Percentiles rank a stretch among this genome's conserved stretches.
Conservation (phyloP, 2,888 invertebrate species). For the Dinocampus coccinellae region DNA sequence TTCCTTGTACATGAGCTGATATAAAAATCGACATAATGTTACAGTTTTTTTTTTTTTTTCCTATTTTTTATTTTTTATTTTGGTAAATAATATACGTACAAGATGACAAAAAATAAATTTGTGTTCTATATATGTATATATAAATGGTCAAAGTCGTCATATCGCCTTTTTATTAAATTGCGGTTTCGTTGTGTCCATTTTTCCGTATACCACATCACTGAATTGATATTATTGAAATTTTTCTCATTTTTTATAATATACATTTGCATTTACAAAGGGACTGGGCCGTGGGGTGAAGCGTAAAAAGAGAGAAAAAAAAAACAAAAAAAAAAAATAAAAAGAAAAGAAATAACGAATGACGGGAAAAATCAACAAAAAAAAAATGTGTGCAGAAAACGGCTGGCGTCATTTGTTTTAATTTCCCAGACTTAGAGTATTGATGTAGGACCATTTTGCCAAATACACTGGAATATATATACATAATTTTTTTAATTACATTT, state of each 20-base stretch:
- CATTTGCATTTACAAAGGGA: conserved; percentile 1
- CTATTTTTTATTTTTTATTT: background rate
- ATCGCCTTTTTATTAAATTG: background rate
- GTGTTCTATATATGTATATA: background rate
- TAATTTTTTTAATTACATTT: too few relatives aligned
- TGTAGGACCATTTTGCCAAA: conserved; percentile 44
- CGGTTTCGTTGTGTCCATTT: background rate
- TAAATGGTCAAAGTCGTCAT: background rate
- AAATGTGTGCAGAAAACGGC: conserved; percentile 55
- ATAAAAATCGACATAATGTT: background rate
- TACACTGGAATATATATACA: conserved; percentile 11
- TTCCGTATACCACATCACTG: background rate
- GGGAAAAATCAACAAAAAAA: conserved; percentile 43
- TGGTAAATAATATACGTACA: background rate
- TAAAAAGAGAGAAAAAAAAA: too few relatives aligned
- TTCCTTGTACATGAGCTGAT: background rate
- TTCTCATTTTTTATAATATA: background rate
- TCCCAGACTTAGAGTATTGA: conserved; percentile 53
- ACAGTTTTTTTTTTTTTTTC: too few relatives aligned
- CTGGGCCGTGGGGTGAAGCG: background rate
- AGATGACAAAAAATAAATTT: background rate
- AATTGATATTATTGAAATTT: conserved; percentile 3
- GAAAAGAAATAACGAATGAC: conserved; percentile 12
- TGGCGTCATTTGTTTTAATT: conserved; percentile 64
- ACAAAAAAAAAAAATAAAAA: conserved; percentile 13